phyloP scores from a whole-genome alignment of 2,797 vertebrate species.

The Mycteria americana region DNA sequence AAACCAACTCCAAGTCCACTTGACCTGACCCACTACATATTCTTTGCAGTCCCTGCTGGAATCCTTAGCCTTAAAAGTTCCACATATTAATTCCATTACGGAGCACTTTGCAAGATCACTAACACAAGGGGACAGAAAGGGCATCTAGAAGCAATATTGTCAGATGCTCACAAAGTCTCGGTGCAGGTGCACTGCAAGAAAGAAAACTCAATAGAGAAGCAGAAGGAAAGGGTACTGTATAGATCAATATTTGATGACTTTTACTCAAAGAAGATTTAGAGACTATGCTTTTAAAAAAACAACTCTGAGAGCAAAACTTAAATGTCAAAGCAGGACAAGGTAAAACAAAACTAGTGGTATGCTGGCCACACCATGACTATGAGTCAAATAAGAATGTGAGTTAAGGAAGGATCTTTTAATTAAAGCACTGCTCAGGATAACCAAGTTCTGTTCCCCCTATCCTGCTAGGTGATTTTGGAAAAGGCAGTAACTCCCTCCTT shows the following conservation, averaged over 20 bases:
- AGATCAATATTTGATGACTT: constrained; percentile 21
- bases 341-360: neutral
- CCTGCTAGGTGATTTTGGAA: neutral
- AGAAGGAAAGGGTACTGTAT: neutral
- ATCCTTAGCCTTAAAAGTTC: neutral
- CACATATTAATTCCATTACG: neutral
- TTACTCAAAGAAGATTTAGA: neutral
- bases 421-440: neutral
- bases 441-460: neutral
- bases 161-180: neutral
- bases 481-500: neutral
- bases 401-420: neutral
- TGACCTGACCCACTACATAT: neutral
- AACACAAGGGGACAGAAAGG: neutral
- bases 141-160: neutral
- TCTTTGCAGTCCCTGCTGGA: neutral
- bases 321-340: neutral
- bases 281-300: neutral
- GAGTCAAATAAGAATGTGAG: neutral
- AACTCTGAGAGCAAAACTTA: neutral
- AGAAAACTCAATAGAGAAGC: neutral
- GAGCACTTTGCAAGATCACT: neutral
- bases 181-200: neutral
- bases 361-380: neutral
- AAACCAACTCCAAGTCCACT: neutral